A percentile compares a stretch with the other conserved stretches of the same genome.
Conservation (phyloP, 2,797 vertebrate species). For the Gadopsis bispinosus region DNA sequence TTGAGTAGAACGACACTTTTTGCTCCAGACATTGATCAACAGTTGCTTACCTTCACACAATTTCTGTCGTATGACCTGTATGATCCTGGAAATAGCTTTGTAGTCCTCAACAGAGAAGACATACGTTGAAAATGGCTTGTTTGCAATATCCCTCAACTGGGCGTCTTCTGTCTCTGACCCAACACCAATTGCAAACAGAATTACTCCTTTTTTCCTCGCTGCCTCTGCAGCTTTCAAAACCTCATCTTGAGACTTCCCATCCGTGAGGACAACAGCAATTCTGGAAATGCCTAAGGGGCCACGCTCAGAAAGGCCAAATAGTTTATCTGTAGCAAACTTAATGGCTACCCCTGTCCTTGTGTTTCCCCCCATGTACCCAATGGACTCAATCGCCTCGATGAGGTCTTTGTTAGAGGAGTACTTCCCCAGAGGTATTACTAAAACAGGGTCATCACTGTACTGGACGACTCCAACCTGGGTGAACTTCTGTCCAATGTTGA, state of each 20-base stretch:
- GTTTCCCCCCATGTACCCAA: constrained; percentile 96
- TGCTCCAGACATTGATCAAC: neutral
- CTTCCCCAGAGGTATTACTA: constrained; percentile 94
- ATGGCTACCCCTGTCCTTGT: constrained; percentile 95
- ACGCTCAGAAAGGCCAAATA: constrained; percentile 93
- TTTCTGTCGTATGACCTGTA: constrained; percentile 97
- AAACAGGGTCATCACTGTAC: constrained; percentile 93
- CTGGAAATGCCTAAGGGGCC: constrained; percentile 88
- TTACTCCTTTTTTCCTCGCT: constrained; percentile 93
- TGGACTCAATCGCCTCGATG: constrained; percentile 89
- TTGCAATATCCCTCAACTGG: constrained; percentile 93
- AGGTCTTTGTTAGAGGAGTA: constrained; percentile 87
- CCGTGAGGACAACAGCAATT: constrained; percentile 96
- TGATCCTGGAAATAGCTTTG: constrained; percentile 95
- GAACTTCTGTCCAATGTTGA: constrained; percentile 96
- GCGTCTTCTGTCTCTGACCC: constrained; percentile 91
- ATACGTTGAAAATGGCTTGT: constrained; percentile 94
- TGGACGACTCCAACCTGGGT: constrained; percentile 97
- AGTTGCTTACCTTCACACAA: constrained; percentile 93
- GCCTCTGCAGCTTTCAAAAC: constrained; percentile 92
- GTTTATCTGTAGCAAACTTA: constrained; percentile 92
- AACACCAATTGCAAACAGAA: constrained; percentile 96
- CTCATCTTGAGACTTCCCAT: constrained; percentile 97
- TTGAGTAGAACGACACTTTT: neutral
- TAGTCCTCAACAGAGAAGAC: constrained; percentile 98